Evolutionary conservation across 2,888 invertebrate genomes (phyloP).

Genomic region (Leucophenga maculata): DNA sequence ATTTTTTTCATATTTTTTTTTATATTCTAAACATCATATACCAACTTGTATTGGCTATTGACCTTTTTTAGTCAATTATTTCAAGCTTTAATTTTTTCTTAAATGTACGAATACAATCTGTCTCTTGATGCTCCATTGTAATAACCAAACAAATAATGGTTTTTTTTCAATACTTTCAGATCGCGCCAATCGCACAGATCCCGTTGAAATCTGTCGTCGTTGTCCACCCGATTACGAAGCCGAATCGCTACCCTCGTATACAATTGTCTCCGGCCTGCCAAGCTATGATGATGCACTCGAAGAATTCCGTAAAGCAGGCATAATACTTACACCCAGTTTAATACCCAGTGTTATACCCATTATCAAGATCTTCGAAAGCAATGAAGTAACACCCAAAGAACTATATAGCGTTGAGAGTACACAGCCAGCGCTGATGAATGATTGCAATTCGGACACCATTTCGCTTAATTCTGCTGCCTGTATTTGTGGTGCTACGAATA

Average conservation of each 20-base stretch:
- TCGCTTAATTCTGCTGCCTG: conserved; percentile 62
- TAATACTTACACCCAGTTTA: conserved; percentile 64
- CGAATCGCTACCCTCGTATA: conserved; percentile 77
- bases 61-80: not conserved
- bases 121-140: not conserved
- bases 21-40: not conserved
- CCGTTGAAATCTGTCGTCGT: conserved; percentile 68
- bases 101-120: too few species aligned
- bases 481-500: conserved; percentile 56
- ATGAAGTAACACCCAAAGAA: conserved; percentile 51
- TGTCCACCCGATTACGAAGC: conserved; percentile 71
- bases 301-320: conserved; percentile 74
- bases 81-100: not conserved
- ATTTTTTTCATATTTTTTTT: conserved; percentile 17
- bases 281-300: conserved; percentile 78
- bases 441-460: conserved; percentile 51
- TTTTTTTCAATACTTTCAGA: conserved; percentile 68
- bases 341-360: conserved; percentile 66
- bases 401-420: conserved; percentile 56
- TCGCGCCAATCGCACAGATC: conserved; percentile 68
- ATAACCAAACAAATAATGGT: too few species aligned
- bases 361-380: conserved; percentile 68
- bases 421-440: conserved; percentile 23
- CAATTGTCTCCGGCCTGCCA: conserved; percentile 78
- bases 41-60: too few species aligned